These are phyloP conservation scores for Xylophagus ater DNA, from an alignment of 2,888 invertebrate species.

Conservation along the genomic window DNA sequence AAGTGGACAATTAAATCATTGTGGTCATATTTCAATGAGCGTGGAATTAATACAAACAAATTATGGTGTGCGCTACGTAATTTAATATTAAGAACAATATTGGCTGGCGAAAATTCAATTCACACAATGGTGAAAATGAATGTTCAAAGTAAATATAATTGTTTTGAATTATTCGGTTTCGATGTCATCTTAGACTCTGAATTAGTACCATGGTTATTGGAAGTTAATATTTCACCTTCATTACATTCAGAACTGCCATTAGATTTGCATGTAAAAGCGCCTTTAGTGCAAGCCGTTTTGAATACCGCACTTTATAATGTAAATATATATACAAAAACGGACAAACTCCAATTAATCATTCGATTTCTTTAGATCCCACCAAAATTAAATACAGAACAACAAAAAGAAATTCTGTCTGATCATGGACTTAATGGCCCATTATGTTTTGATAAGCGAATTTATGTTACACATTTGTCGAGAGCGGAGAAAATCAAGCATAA, in stretches of 20 bases:
- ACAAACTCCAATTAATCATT: no score
- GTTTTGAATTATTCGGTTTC: constrained; percentile 91
- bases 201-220: constrained; percentile 89
- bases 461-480: constrained; percentile 54
- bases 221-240: constrained; percentile 88
- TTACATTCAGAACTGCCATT: constrained; percentile 76
- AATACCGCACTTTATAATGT: constrained; percentile 90
- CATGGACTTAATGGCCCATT: constrained; percentile 42
- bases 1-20: constrained; percentile 74
- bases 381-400: constrained; percentile 30
- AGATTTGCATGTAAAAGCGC: constrained; percentile 88
- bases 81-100: constrained; percentile 85
- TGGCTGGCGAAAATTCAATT: constrained; percentile 73
- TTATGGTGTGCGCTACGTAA: constrained; percentile 80
- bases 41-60: constrained; percentile 61
- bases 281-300: constrained; percentile 77
- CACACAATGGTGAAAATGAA: constrained; percentile 63
- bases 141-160: constrained; percentile 69
- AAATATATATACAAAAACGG: constrained; percentile 39
- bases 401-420: constrained; percentile 29
- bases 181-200: constrained; percentile 88
- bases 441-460: constrained; percentile 57
- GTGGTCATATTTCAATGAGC: constrained; percentile 47
- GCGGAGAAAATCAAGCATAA: constrained; percentile 51
- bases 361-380: constrained; percentile 31